These are phyloP conservation scores for Holotrichia oblita DNA, from an alignment of 1,140 invertebrate species.

Conservation along the genomic window DNA sequence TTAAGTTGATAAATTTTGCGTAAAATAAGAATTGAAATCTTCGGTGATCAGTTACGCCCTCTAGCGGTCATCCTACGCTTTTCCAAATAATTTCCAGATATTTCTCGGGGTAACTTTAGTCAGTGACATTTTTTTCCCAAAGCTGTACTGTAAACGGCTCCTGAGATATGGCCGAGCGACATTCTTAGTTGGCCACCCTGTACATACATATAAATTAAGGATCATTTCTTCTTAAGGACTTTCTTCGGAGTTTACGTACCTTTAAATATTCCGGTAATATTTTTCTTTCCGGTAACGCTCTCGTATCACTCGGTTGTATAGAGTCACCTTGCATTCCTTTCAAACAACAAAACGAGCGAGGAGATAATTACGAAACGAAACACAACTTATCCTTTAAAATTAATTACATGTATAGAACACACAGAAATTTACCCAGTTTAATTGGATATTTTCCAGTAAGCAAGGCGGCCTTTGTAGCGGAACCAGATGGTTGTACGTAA, in stretches of 20 bases:
- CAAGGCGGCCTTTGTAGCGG: constrained; percentile 72
- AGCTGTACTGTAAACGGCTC: no score
- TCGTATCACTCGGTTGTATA: constrained; percentile 62
- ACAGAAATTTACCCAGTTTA: constrained; percentile 65
- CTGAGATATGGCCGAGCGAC: no score
- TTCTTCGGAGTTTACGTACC: constrained; percentile 45
- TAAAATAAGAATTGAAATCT: no score
- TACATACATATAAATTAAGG: neutral
- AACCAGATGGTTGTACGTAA: constrained; percentile 72
- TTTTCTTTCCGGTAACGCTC: constrained; percentile 67
- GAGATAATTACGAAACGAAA: neutral
- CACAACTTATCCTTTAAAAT: constrained; percentile 34
- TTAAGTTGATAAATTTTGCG: no score
- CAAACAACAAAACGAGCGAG: neutral
- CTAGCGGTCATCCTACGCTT: no score
- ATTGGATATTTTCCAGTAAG: constrained; percentile 77
- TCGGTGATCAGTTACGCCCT: no score
- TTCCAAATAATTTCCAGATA: no score
- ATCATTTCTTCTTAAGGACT: no score
- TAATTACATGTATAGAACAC: constrained; percentile 20
- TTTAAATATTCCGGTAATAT: constrained; percentile 82
- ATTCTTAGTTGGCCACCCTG: no score
- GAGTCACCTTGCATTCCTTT: constrained; percentile 68
- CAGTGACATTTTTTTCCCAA: no score
- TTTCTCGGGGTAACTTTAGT: no score